Conservation (phyloP, 2,888 invertebrate species). For the Coleophora flavipennella region DNA sequence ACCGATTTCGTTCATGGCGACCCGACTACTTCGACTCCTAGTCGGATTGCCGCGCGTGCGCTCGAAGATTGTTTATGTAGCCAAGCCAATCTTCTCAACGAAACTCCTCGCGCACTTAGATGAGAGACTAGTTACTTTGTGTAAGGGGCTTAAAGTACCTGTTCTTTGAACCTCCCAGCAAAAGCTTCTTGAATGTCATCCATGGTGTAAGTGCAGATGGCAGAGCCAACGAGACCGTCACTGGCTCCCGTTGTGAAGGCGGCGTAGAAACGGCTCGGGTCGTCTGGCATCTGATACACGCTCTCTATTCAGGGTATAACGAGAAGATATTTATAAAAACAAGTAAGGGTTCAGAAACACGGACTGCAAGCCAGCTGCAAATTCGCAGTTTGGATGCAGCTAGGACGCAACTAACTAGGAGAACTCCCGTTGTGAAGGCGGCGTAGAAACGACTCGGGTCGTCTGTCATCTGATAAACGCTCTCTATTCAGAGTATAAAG, state of each 20-base stretch:
- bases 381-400: no score
- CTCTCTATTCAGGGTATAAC: conserved; percentile 74
- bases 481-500: conserved; percentile 71
- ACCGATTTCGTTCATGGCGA: no score
- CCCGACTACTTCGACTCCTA: no score
- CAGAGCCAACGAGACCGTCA: conserved; percentile 79
- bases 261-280: conserved; percentile 76
- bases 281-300: conserved; percentile 76
- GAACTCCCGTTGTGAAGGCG: conserved; percentile 77
- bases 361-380: no score
- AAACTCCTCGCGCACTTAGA: no score
- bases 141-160: no score
- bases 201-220: conserved; percentile 79
- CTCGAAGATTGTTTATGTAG: no score
- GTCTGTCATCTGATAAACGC: conserved; percentile 76
- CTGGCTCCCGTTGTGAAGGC: conserved; percentile 78
- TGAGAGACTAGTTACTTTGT: no score
- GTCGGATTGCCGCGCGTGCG: no score
- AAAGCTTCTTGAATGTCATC: conserved; percentile 77
- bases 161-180: conserved; percentile 80
- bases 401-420: no score
- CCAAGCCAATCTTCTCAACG: no score
- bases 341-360: no score
- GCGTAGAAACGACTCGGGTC: conserved; percentile 77
- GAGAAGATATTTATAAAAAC: neutral